A percentile compares a stretch with the other conserved stretches of the same genome.
Conservation (phyloP, 1,140 invertebrate species). For the Heliothis subflexa region DNA sequence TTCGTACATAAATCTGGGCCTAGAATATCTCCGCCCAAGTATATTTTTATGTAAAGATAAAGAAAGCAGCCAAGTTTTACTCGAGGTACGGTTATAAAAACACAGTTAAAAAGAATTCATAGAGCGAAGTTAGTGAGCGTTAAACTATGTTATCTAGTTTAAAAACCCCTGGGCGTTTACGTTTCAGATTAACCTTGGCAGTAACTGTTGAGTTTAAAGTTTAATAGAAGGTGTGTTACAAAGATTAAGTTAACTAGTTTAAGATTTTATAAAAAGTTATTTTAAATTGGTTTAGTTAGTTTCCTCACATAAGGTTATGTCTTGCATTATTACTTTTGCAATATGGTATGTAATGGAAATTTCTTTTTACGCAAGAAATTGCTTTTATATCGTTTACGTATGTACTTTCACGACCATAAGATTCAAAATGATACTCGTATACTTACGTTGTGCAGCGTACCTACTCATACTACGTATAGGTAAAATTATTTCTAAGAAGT, state of each 20-base stretch:
- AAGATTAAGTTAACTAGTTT: neutral
- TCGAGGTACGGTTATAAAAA: conserved; percentile 14
- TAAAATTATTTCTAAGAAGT: too few relatives aligned
- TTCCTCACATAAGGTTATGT: neutral
- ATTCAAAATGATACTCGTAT: too few relatives aligned
- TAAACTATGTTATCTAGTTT: conserved; percentile 46
- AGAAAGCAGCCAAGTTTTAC: conserved; percentile 16
- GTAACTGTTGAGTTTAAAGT: conserved; percentile 33
- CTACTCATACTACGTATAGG: too few relatives aligned
- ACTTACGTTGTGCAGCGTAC: too few relatives aligned
- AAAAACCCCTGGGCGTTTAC: conserved; percentile 42
- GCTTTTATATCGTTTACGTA: too few relatives aligned
- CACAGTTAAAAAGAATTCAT: conserved; percentile 24
- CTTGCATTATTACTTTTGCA: too few relatives aligned
- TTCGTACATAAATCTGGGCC: neutral
- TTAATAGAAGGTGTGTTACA: neutral
- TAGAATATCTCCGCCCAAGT: neutral
- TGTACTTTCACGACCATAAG: too few relatives aligned
- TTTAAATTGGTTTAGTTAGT: neutral
- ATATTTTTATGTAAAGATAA: conserved; percentile 7
- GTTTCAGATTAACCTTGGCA: conserved; percentile 24
- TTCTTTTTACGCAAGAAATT: too few relatives aligned
- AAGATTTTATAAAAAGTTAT: neutral
- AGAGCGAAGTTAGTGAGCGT: conserved; percentile 34
- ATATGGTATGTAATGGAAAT: too few relatives aligned